These are phyloP conservation scores for Dexiosoma caninum DNA, from an alignment of 2,888 invertebrate genomes.

Conservation along the genomic window DNA sequence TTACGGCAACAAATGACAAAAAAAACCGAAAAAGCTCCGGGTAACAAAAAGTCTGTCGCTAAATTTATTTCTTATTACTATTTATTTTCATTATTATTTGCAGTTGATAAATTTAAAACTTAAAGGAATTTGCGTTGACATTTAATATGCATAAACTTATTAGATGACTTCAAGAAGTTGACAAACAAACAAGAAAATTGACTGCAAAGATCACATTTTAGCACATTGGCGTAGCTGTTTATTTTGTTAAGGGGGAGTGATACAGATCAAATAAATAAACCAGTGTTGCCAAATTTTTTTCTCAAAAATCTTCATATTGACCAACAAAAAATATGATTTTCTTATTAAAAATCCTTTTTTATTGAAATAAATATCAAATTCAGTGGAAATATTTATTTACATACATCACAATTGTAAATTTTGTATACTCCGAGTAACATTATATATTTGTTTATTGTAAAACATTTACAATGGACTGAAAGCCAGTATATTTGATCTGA, in stretches of 20 bases:
- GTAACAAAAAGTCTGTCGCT: not conserved
- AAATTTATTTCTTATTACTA: not conserved
- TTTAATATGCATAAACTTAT: conserved; percentile 48
- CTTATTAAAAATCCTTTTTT: no score
- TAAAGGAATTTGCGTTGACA: conserved; percentile 39
- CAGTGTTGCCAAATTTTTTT: no score
- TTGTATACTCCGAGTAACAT: no score
- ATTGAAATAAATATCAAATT: no score
- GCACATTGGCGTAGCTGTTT: not conserved
- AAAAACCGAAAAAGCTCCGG: not conserved
- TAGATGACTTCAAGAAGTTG: not conserved
- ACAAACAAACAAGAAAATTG: not conserved
- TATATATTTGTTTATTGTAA: no score
- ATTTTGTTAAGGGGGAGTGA: not conserved
- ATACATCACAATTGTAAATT: no score
- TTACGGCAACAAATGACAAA: not conserved
- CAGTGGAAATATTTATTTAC: no score
- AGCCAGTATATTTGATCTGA: no score
- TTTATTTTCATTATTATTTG: not conserved
- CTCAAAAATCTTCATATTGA: no score
- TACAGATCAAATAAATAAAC: no score
- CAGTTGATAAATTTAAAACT: conserved; percentile 14
- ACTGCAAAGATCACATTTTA: not conserved
- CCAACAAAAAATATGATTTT: no score
- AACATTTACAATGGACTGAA: no score